phyloP scores from a whole-genome alignment of 2,113 vertebrate species.

The Coptodon rendalli region DNA sequence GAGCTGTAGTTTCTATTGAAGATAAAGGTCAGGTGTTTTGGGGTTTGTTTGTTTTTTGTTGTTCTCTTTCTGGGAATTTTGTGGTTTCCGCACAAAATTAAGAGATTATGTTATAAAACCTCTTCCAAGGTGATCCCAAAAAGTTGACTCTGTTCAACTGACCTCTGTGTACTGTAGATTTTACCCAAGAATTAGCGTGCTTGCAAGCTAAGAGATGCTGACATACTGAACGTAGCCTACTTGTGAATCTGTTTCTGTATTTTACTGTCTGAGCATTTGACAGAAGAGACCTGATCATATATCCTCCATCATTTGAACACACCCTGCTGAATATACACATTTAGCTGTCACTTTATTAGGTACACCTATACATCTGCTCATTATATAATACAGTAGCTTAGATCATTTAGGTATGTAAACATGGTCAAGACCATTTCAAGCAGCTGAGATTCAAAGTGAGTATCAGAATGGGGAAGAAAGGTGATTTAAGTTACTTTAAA shows the following conservation, averaged over 20 bases:
- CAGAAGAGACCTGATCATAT: not conserved
- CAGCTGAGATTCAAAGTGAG: not conserved
- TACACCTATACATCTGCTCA: not conserved
- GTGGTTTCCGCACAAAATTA: not conserved
- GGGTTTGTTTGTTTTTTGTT: not conserved
- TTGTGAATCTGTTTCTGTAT: not conserved
- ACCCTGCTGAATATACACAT: not conserved
- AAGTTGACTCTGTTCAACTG: not conserved
- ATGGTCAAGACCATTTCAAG: not conserved
- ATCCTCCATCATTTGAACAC: not conserved
- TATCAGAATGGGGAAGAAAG: accelerated
- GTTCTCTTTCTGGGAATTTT: not conserved
- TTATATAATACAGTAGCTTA: not conserved
- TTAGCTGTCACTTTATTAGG: not conserved
- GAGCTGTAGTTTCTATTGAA: not conserved
- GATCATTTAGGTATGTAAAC: not conserved
- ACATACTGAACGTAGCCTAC: not conserved
- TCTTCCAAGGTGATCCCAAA: not conserved
- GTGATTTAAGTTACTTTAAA: not conserved
- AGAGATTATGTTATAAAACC: not conserved
- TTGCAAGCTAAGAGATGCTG: accelerated
- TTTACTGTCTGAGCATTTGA: not conserved
- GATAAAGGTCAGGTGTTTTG: not conserved
- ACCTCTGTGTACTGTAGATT: not conserved
- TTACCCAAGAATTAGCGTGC: not conserved